phyloP scores from a whole-genome alignment of 2,797 vertebrate genomes.

The Taenioides sp. region DNA sequence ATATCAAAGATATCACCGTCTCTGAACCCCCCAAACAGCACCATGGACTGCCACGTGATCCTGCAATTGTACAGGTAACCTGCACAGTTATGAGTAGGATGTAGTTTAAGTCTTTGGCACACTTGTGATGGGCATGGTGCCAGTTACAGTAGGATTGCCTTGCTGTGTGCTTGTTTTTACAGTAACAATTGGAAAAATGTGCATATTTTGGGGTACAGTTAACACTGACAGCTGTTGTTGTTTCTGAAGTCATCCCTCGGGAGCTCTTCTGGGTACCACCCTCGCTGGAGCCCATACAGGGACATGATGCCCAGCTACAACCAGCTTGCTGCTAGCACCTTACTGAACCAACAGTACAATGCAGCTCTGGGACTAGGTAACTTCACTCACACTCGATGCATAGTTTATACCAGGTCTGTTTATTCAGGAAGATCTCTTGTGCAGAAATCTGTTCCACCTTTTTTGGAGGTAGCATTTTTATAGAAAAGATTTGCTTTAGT shows the following conservation, averaged over 20 bases:
- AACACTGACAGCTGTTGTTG: background rate
- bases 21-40: slow-evolving; percentile 93
- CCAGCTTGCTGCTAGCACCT: slow-evolving; percentile 89
- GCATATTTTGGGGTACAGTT: too few species aligned
- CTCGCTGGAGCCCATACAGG: slow-evolving; percentile 92
- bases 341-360: slow-evolving; percentile 93
- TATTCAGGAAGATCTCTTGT: too few species aligned
- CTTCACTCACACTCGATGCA: background rate
- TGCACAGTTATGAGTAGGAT: too few species aligned
- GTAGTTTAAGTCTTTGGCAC: too few species aligned
- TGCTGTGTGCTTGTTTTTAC: too few species aligned
- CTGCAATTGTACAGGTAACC: slow-evolving; percentile 92
- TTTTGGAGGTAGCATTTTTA: too few species aligned
- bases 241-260: slow-evolving; percentile 62
- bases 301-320: slow-evolving; percentile 87
- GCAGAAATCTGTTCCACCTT: too few species aligned
- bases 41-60: slow-evolving; percentile 90
- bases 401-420: too few species aligned
- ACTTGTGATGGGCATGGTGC: too few species aligned
- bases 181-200: too few species aligned
- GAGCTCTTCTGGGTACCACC: slow-evolving; percentile 79
- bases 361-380: slow-evolving; percentile 90
- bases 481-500: too few species aligned
- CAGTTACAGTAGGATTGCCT: too few species aligned
- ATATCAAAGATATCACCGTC: slow-evolving; percentile 97